Conservation (phyloP, 1,140 invertebrate genomes). For the Andrena cerasifolii region DNA sequence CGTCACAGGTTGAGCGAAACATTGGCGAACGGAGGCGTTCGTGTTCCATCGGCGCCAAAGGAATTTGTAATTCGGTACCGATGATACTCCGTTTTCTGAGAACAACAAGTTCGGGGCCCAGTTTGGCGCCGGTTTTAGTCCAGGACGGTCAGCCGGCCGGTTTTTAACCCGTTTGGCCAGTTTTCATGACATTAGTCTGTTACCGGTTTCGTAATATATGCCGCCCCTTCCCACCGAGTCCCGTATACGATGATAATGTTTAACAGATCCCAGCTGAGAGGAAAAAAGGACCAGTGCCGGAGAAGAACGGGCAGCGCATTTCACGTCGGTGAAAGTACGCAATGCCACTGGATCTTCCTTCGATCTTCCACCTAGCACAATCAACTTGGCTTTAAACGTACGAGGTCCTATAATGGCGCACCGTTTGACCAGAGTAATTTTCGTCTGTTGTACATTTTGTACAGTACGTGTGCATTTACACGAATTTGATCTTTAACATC, state of each 20-base stretch:
- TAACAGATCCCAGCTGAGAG: constrained; percentile 47
- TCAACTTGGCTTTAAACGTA: no score
- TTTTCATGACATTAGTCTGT: constrained; percentile 68
- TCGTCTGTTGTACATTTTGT: no score
- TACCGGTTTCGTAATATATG: constrained; percentile 68
- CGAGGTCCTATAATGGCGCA: no score
- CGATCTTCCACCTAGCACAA: constrained; percentile 35
- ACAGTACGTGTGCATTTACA: no score
- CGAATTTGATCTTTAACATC: no score
- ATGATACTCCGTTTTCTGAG: constrained; percentile 58
- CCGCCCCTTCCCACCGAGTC: constrained; percentile 55
- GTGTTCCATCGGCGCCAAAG: neutral
- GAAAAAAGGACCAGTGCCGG: constrained; percentile 26
- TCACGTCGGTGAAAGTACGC: constrained; percentile 39
- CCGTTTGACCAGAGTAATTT: no score
- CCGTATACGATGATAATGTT: constrained; percentile 66
- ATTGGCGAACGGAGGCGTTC: neutral
- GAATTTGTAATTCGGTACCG: constrained; percentile 59
- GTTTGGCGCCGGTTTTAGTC: constrained; percentile 58
- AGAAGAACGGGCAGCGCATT: constrained; percentile 37
- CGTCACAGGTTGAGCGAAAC: neutral
- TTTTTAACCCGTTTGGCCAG: constrained; percentile 68
- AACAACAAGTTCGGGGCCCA: constrained; percentile 57
- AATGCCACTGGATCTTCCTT: constrained; percentile 17
- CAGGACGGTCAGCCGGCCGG: constrained; percentile 60